Conservation (phyloP, 2,113 vertebrate species). For the Redunca redunca region DNA sequence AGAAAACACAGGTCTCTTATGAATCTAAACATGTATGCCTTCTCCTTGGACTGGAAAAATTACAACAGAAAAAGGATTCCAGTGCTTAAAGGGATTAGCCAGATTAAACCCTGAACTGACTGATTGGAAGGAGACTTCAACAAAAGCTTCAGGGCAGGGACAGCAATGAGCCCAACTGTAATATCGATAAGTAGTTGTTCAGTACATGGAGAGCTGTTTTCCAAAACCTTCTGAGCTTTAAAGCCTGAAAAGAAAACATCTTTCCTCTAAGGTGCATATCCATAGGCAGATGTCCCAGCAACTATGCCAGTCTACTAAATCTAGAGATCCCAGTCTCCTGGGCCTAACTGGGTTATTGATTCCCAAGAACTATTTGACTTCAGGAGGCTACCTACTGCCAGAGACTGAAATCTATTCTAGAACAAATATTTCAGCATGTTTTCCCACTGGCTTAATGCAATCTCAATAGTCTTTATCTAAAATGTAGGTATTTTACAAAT, state of each 20-base stretch:
- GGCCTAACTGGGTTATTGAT: slow-evolving; percentile 34
- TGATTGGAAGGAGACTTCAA: background rate
- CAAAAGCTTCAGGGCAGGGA: background rate
- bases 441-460: background rate
- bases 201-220: background rate
- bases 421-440: background rate
- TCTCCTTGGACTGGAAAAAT: background rate
- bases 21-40: background rate
- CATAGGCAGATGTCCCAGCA: background rate
- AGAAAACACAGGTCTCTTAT: background rate
- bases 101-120: background rate
- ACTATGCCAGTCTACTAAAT: background rate
- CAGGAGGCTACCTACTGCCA: slow-evolving; percentile 2
- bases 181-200: background rate
- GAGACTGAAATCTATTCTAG: slow-evolving; percentile 19
- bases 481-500: slow-evolving; percentile 47
- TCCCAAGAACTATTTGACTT: slow-evolving; percentile 13
- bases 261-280: background rate
- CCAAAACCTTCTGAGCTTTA: slow-evolving; percentile 15
- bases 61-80: background rate
- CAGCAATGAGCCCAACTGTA: background rate
- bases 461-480: slow-evolving; percentile 19
- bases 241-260: background rate
- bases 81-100: background rate
- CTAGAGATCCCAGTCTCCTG: background rate